A percentile compares a stretch with the other conserved stretches of the same genome.
phyloP scores from a whole-genome alignment of 2,113 vertebrate species.

The Python bivittatus region DNA sequence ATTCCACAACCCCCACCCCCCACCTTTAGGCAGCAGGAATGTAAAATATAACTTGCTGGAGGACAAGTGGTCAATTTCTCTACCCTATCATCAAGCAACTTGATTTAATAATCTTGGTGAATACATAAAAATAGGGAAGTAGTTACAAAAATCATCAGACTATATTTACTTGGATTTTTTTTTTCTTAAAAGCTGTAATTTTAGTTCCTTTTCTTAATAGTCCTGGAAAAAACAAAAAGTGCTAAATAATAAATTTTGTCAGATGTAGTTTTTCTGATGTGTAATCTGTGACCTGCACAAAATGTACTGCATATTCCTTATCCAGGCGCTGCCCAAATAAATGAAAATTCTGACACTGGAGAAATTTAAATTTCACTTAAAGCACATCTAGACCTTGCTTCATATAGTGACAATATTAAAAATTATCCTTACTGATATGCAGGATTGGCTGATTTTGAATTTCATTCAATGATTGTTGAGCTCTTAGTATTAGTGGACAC shows the following conservation, averaged over 20 bases:
- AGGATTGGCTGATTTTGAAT: conserved; percentile 29
- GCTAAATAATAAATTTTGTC: background rate
- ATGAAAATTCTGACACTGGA: conserved; percentile 21
- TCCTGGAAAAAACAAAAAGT: background rate
- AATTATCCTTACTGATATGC: background rate
- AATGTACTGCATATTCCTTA: background rate
- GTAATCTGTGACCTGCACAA: background rate
- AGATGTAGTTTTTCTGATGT: conserved; percentile 27
- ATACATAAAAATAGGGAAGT: background rate
- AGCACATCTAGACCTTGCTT: conserved; percentile 11
- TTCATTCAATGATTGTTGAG: conserved; percentile 32
- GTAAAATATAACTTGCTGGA: background rate
- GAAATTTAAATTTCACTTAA: background rate
- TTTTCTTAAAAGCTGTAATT: conserved; percentile 5
- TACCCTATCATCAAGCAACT: background rate
- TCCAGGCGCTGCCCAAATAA: conserved; percentile 21
- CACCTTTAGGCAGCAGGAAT: background rate
- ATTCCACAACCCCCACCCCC: background rate
- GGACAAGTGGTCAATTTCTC: background rate
- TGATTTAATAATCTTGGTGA: background rate
- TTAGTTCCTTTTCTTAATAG: background rate
- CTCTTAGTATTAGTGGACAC: background rate
- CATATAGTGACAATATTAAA: background rate
- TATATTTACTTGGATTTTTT: conserved; percentile 11
- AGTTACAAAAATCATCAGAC: conserved; percentile 17